Base-by-base conservation (phyloP, 2,113 vertebrate genomes). In the Plectropomus leopardus region DNA sequence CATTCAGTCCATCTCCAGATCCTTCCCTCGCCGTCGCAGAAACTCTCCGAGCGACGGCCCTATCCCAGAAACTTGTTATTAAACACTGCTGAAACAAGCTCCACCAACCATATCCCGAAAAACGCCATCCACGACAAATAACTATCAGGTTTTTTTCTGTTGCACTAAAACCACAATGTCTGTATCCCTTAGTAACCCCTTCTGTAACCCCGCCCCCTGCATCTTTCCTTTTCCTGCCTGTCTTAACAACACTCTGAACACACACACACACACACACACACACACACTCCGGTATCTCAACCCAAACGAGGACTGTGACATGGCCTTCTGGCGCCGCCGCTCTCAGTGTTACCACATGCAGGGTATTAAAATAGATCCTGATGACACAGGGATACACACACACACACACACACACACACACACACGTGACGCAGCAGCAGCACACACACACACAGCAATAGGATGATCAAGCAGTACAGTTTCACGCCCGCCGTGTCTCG, bases 121-220 rank as follows among this genome's bases (percentile, higher is more conserved):
- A 47, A n/a, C 65, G 67, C 84, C 86, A 86, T 81, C 83, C 84
- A 80, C 88, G 64, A 32, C 19, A 76, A 85, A 34, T 69, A 78
- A 84, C 78, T 34, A 88, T 92, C 90, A 90, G 86, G 87, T 79
- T 91, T 89, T 88, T 81, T 85, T 90, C 79, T 86, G 82, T 92
- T 93, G 90, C 89, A 92, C 92, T 92, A 91, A 86, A 91, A 89
- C 87, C 85, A 88, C 78, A 78, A 89, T 87, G 89, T 86, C 88
- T 91, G 90, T 91, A 87, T 85, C 66, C 59, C 78, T 78, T 7
- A 50, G 44, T 68, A 45, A 14, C 60, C 64, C 32, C 23, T 44
- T 15, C 36, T 75, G 50, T 50, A 15, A 2, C 53, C 47, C 28
- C 13, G 14, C 4, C 54, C 45, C 44, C 30, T 13, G 34, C 51